Evolutionary conservation across 2,888 invertebrate species (phyloP), one percentile per base, ranked within the genome.

Genomic region (Hemistola chrysoprasaria): DNA sequence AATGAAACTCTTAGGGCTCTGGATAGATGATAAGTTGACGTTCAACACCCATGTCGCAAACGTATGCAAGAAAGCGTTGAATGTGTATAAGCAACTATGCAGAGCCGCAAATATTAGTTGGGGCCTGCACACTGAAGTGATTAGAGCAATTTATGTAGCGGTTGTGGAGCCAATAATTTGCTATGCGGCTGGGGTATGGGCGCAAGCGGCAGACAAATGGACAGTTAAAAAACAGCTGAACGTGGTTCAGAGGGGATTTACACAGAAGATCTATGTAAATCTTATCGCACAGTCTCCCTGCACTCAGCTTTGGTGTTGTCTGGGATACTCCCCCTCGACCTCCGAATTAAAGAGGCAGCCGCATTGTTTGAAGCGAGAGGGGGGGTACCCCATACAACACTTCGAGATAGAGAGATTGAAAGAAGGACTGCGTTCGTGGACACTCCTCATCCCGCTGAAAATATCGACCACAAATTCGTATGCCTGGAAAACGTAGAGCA

Each of bases 121-220:
- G n/a, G n/a, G n/a, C n/a, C n/a, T n/a, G n/a, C n/a, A n/a, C n/a
- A n/a, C 26, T 26, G 34, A 21, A 8, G 11, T 35, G 2, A 35
- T 35, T 2, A 7, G 35, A 2, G 8, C 35, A 0, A 35, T 35
- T 3, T 35, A 35, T 6, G 7, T 6, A 1, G 26, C 35, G 4
- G 26, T 21, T 0, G 6, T 35, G 5, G 35, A 35, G 6, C 26
- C 35, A 4, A 11, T 27, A 0, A 22, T 35, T 1, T 7, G 22
- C 8, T 35, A 35, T 11, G 35, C 35, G 5, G 9, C 35, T 4
- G 8, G 10, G 4, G 22, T 8, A 0, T 35, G 35, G 35, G 35
- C 21, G 0, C 8, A 10, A 0, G 27, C 27, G n/a, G n/a, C n/a
- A n/a, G n/a, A n/a, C n/a, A n/a, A n/a, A n/a, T n/a, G n/a, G n/a